Base-by-base conservation (phyloP, 1,140 invertebrate species). In the Lasioglossum baleicum region DNA sequence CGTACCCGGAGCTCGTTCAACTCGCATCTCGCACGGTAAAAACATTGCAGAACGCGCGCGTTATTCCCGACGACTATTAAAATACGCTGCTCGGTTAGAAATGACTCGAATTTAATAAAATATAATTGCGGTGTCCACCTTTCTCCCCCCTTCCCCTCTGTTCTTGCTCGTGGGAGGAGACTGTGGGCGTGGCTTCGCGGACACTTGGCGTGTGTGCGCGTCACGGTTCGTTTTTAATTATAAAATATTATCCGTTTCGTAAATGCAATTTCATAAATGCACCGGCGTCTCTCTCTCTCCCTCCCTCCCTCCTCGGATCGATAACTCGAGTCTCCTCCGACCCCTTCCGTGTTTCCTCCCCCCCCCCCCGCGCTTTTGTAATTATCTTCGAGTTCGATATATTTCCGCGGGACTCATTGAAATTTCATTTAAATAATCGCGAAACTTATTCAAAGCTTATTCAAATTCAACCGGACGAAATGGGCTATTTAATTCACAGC, bases 401-500 rank as follows among this genome's bases (percentile, higher is more conserved):
- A 78, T 78, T 78, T 78, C 60, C 75, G 22, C 44, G n/a, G 56
- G 70, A 26, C 26, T 78, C 75, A 78, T 78, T 78, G 75, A 78
- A 78, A 78, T 78, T 78, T 78, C 68, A 78, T 78, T 78, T 78
- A 78, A 78, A 78, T 78, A 78, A 78, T 78, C 75, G 60, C 58
- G 26, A 78, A 78, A 71, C 68, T 78, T 72, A 78, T 71, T 78
- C 75, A 53, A 78, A 78, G 75, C 75, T 78, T 71, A 71, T 78
- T 78, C 60, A 78, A 78, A 78, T 78, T 78, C 75, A 78, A 72
- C 68, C 44, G 48, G 71, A 78, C 61, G 75, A 71, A 78, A 78
- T 51, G 51, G 44, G 68, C 44, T 63, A 44, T 64, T 78, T 78
- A 71, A 72, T 72, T 70, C 58, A 51, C 48, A 58, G 63, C 40